These are phyloP conservation scores for Syrrhaptes paradoxus DNA, from an alignment of 2,113 vertebrate species.

Conservation along the genomic window DNA sequence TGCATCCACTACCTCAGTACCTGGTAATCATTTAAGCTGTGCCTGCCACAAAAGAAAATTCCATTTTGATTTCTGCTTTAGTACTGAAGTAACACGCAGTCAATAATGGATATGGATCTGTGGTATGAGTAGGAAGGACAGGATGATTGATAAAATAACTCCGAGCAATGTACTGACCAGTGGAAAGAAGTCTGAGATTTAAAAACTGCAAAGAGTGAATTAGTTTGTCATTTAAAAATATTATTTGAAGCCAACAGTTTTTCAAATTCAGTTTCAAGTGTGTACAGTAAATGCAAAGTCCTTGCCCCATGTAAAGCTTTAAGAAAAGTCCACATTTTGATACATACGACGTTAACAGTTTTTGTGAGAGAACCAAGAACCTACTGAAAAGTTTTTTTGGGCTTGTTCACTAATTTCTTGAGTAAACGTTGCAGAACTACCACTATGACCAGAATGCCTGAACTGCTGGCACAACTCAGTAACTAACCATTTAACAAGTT, in stretches of 20 bases:
- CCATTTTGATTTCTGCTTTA: neutral
- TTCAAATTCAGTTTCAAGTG: neutral
- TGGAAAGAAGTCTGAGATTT: neutral
- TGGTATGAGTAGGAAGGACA: neutral
- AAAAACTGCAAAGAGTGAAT: neutral
- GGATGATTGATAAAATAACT: neutral
- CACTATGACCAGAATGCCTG: neutral
- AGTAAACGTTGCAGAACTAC: constrained; percentile 39
- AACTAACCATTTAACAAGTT: constrained; percentile 53
- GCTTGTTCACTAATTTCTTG: neutral
- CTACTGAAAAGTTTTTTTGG: neutral
- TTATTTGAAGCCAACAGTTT: constrained; percentile 3
- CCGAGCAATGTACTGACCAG: neutral
- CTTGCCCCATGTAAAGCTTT: neutral
- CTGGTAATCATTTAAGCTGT: neutral
- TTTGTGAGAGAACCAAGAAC: constrained; percentile 4
- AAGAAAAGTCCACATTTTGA: neutral
- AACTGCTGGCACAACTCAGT: constrained; percentile 32
- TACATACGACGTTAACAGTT: neutral
- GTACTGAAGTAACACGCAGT: neutral
- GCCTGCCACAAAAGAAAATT: neutral
- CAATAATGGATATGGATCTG: neutral
- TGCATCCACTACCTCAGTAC: neutral
- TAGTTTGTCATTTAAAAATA: neutral
- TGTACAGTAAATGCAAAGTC: constrained; percentile 4